These are phyloP conservation scores for Hylaeus anthracinus DNA, from an alignment of 1,140 invertebrate species.

Conservation along the genomic window DNA sequence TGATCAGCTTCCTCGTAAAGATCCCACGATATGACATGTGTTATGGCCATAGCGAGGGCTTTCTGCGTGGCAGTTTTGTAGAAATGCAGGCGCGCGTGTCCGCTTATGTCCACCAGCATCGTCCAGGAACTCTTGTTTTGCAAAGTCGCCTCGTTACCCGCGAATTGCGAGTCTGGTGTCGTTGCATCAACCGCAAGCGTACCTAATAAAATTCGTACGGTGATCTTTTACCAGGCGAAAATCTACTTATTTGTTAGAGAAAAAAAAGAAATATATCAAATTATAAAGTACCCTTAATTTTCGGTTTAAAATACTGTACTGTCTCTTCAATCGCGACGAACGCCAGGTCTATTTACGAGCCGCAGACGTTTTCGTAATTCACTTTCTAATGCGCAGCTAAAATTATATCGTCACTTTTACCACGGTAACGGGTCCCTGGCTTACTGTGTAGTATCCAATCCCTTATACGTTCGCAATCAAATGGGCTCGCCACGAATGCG, in stretches of 20 bases:
- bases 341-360: constrained; percentile 44
- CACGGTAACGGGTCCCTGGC: constrained; percentile 16
- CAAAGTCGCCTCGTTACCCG: constrained; percentile 33
- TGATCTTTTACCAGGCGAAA: no score
- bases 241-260: no score
- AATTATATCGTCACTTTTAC: constrained; percentile 67
- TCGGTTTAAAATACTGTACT: no score
- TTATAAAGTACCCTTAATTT: no score
- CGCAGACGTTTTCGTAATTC: constrained; percentile 60
- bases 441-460: constrained; percentile 22
- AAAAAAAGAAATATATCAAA: no score
- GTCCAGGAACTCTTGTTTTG: constrained; percentile 37
- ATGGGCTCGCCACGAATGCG: constrained; percentile 31
- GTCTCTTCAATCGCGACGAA: constrained; percentile 16
- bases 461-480: constrained; percentile 49
- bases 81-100: constrained; percentile 48
- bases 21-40: constrained; percentile 54
- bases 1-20: constrained; percentile 61
- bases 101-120: constrained; percentile 1
- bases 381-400: constrained; percentile 61
- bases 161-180: constrained; percentile 16
- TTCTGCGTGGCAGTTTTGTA: constrained; percentile 49
- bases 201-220: not conserved
- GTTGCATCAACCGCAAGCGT: constrained; percentile 2
- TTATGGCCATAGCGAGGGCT: constrained; percentile 25